These are phyloP conservation scores for Leptinotarsa undecemlineata DNA, from an alignment of 1,140 invertebrate species.

Conservation along the genomic window DNA sequence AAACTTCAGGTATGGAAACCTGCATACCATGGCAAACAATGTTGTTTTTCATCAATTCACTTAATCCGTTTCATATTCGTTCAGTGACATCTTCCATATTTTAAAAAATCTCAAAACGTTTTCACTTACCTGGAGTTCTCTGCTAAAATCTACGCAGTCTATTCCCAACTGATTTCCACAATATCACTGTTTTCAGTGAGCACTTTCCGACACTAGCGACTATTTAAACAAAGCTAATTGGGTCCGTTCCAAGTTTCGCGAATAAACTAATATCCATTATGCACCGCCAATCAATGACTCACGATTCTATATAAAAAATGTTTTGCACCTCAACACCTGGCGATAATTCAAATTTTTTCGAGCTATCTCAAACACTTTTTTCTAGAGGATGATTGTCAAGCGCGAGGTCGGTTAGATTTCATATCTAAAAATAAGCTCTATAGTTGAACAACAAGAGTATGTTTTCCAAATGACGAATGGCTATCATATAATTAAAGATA, in stretches of 20 bases:
- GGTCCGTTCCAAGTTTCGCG: background rate
- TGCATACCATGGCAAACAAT: too few relatives aligned
- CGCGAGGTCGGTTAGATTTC: background rate
- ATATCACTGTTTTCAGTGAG: background rate
- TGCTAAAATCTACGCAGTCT: background rate
- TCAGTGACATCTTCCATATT: too few relatives aligned
- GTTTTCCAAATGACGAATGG: background rate
- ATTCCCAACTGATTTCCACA: background rate
- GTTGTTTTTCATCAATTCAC: too few relatives aligned
- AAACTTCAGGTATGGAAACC: too few relatives aligned
- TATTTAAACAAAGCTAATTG: slow-evolving; percentile 13
- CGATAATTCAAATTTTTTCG: background rate
- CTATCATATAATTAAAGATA: background rate
- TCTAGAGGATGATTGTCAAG: slow-evolving; percentile 4
- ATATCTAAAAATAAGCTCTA: too few relatives aligned
- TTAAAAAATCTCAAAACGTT: background rate
- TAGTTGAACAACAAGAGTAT: too few relatives aligned
- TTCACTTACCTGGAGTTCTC: background rate
- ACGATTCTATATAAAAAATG: background rate
- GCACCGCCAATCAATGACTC: slow-evolving; percentile 4
- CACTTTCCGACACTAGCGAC: background rate
- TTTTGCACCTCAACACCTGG: background rate
- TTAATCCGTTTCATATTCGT: too few relatives aligned
- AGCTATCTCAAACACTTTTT: background rate
- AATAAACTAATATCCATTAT: background rate